Percentiles rank a stretch among this genome's conserved stretches.
Conservation (phyloP, 2,113 vertebrate genomes). For the Beaufortia kweichowensis region DNA sequence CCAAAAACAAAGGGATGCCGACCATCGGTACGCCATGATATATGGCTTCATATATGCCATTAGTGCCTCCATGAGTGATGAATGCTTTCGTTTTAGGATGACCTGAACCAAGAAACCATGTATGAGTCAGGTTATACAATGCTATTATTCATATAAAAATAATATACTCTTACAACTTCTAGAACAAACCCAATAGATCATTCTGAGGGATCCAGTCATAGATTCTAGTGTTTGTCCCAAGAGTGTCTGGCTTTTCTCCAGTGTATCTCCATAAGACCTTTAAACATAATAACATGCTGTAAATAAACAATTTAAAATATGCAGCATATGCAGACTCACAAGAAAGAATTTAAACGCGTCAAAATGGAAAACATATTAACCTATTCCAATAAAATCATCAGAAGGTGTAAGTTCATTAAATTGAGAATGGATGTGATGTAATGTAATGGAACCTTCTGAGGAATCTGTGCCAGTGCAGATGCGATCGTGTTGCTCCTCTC, state of each 20-base stretch:
- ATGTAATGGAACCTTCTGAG: conserved; percentile 80
- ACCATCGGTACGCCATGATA: conserved; percentile 88
- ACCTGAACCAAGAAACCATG: conserved; percentile 63
- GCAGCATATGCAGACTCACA: too few species aligned
- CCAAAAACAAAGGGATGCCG: conserved; percentile 85
- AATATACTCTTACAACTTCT: not conserved
- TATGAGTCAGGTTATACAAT: not conserved
- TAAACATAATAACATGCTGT: not conserved
- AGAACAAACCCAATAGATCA: conserved; percentile 79
- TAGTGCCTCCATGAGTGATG: conserved; percentile 90
- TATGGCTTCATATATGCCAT: conserved; percentile 92
- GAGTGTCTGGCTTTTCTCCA: conserved; percentile 76
- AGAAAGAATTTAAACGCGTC: too few species aligned
- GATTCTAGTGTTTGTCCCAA: conserved; percentile 80
- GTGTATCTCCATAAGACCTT: conserved; percentile 86
- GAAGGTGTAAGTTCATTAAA: too few species aligned
- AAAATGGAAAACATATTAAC: too few species aligned
- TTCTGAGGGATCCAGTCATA: conserved; percentile 89
- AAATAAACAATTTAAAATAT: too few species aligned
- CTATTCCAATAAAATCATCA: too few species aligned
- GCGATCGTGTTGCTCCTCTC: conserved; percentile 82
- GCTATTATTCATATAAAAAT: not conserved
- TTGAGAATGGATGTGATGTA: too few species aligned
- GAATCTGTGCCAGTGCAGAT: conserved; percentile 81
- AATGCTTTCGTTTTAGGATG: conserved; percentile 87